These are phyloP conservation scores for Apocrypta bakeri DNA, from an alignment of 1,140 invertebrate genomes.

Conservation along the genomic window DNA sequence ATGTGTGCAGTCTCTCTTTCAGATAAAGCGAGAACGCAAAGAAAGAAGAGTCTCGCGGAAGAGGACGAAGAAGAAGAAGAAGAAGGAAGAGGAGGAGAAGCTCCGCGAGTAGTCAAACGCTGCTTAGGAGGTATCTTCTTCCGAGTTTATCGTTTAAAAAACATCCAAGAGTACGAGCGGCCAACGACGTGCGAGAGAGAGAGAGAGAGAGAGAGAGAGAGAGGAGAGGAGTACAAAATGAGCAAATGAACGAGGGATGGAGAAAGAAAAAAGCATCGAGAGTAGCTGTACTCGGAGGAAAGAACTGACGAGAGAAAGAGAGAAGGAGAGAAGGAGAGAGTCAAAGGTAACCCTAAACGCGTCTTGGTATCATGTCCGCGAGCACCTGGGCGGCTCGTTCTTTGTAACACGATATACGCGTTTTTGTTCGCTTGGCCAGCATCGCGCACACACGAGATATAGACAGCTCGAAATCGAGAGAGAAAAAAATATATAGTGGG, in stretches of 20 bases:
- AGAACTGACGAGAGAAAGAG: background rate
- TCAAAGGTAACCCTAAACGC: conserved; percentile 69
- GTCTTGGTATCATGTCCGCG: conserved; percentile 67
- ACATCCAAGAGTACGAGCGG: conserved; percentile 24
- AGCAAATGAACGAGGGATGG: conserved; percentile 13
- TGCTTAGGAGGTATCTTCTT: conserved; percentile 45
- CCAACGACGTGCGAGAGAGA: conserved; percentile 46
- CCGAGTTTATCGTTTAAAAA: conserved; percentile 50
- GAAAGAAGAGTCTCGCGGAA: background rate
- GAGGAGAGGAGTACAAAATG: conserved; percentile 8
- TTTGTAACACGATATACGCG: conserved; percentile 71
- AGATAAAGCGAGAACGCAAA: conserved; percentile 19
- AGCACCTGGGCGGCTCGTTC: conserved; percentile 69
- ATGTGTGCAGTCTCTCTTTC: background rate
- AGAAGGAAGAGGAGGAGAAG: background rate
- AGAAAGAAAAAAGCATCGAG: background rate
- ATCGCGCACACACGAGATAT: conserved; percentile 40
- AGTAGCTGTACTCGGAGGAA: background rate
- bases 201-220: conserved; percentile 14
- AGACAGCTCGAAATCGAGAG: conserved; percentile 38
- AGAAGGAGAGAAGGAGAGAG: conserved; percentile 53
- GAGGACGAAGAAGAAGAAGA: background rate
- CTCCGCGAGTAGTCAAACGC: conserved; percentile 36
- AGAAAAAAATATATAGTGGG: background rate
- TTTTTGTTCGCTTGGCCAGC: conserved; percentile 53